These are phyloP conservation scores for Ips nitidus DNA, from an alignment of 1,140 invertebrate genomes.

Conservation along the genomic window DNA sequence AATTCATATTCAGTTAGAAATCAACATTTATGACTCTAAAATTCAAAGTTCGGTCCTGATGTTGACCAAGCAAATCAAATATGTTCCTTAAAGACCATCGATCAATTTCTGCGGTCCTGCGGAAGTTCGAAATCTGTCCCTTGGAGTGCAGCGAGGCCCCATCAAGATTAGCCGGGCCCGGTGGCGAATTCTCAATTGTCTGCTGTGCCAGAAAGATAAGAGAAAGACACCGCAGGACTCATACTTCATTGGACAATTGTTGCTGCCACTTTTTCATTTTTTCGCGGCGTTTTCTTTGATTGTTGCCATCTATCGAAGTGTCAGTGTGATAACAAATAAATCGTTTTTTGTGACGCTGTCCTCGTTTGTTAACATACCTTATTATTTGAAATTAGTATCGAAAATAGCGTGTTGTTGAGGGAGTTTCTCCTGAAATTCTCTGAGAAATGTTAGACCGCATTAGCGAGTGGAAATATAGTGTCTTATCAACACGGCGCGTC, in stretches of 20 bases:
- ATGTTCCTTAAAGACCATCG: conserved; percentile 35
- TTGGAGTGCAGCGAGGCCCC: conserved; percentile 28
- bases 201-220: conserved; percentile 39
- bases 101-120: conserved; percentile 29
- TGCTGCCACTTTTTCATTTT: conserved; percentile 14
- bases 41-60: not conserved
- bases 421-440: not conserved
- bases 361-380: not conserved
- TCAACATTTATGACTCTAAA: not conserved
- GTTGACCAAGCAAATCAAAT: conserved; percentile 18
- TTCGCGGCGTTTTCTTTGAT: conserved; percentile 11
- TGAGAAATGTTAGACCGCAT: not conserved
- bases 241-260: conserved; percentile 38
- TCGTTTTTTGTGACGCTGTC: not conserved
- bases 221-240: conserved; percentile 19
- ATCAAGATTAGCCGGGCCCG: conserved; percentile 25
- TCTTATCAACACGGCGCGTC: conserved; percentile 18
- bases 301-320: conserved; percentile 6
- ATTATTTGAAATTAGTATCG: too few relatives aligned
- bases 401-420: too few relatives aligned
- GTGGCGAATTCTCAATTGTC: conserved; percentile 37
- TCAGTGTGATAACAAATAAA: not conserved
- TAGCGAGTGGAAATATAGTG: conserved; percentile 1
- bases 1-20: not conserved
- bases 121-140: conserved; percentile 32